Evolutionary conservation across 2,888 invertebrate genomes (phyloP).

Genomic region (Cheilosia vernalis): DNA sequence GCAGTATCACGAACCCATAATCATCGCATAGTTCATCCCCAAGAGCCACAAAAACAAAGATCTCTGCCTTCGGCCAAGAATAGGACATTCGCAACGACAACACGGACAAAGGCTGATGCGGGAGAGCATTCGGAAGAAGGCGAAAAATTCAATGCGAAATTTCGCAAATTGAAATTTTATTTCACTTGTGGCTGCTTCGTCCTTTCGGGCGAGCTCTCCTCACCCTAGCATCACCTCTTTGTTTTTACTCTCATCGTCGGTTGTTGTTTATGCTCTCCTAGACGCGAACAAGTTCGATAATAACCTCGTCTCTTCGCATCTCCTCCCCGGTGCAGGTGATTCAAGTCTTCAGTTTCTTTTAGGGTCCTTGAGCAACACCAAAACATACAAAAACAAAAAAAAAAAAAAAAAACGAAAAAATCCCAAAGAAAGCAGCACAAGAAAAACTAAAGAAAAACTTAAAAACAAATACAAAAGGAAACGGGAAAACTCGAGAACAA

Average conservation of each 20-base stretch:
- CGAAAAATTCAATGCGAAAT: constrained; percentile 76
- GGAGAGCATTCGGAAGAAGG: constrained; percentile 26
- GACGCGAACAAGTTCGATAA: constrained; percentile 65
- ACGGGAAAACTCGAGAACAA: constrained; percentile 37
- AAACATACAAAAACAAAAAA: neutral
- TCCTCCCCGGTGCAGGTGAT: constrained; percentile 56
- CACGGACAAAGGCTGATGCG: neutral
- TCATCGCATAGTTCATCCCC: constrained; percentile 62
- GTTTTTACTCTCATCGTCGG: constrained; percentile 44
- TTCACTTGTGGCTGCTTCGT: constrained; percentile 77
- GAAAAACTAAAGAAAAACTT: too few relatives aligned
- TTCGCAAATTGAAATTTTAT: constrained; percentile 82
- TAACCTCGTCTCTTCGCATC: constrained; percentile 64
- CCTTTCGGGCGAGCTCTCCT: constrained; percentile 30
- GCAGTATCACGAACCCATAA: constrained; percentile 62
- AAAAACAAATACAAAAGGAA: constrained; percentile 3
- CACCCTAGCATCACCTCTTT: constrained; percentile 3
- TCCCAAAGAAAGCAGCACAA: constrained; percentile 5
- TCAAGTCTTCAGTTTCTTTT: constrained; percentile 7
- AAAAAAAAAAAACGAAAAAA: neutral
- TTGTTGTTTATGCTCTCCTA: constrained; percentile 58
- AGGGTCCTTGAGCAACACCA: constrained; percentile 29
- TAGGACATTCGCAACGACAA: constrained; percentile 31
- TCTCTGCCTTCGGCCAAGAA: constrained; percentile 22
- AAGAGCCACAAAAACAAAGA: constrained; percentile 58